Conservation (phyloP, 35 echinoderm and acorn worm genomes). For the Ptychodera flava region DNA sequence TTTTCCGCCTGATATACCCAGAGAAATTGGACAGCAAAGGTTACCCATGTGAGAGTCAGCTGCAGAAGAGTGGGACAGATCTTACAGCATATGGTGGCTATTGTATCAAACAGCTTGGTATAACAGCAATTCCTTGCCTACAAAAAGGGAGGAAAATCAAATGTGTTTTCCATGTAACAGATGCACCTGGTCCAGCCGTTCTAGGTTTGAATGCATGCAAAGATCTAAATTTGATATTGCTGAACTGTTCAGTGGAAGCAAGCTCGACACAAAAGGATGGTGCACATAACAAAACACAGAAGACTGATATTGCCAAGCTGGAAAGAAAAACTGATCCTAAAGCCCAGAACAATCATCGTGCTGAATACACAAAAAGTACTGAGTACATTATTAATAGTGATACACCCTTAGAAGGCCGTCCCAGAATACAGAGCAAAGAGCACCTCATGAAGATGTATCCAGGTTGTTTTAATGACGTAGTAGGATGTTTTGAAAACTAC, state of each 20-base stretch:
- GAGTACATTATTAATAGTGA: background rate
- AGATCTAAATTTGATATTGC: background rate
- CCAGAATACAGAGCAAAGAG: background rate
- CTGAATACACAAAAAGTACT: no score
- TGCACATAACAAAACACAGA: no score
- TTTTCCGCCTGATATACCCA: slow-evolving; percentile 32
- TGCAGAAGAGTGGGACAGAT: background rate
- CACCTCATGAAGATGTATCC: background rate
- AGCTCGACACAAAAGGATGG: no score
- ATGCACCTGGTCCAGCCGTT: background rate
- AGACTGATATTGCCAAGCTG: no score
- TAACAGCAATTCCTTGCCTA: background rate
- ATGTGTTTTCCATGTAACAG: background rate
- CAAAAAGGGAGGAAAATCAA: background rate
- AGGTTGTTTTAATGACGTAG: background rate
- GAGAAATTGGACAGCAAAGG: background rate
- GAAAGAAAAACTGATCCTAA: no score
- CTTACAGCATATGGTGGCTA: background rate
- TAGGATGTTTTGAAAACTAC: background rate
- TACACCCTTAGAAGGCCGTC: background rate
- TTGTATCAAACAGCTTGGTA: background rate
- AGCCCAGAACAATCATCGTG: no score
- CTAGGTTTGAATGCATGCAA: background rate
- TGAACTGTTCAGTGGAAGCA: background rate
- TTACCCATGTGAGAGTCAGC: background rate